Percentiles rank a stretch among this genome's conserved stretches.
Evolutionary conservation across 2,113 vertebrate genomes (phyloP).

Genomic region (Elaphurus davidianus): DNA sequence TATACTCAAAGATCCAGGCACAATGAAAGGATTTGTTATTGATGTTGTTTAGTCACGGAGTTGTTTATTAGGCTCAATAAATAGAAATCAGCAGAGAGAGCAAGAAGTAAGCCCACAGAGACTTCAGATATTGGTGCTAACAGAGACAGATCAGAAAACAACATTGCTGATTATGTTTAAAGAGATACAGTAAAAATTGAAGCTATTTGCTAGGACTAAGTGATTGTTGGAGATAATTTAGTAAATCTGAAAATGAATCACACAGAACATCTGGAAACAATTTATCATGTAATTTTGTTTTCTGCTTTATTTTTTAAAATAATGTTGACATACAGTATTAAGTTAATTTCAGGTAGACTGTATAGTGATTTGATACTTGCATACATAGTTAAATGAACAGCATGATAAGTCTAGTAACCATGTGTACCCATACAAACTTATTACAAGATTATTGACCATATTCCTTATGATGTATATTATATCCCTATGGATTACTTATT

Average conservation of each 20-base stretch:
- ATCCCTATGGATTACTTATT: background rate
- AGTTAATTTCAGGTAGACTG: background rate
- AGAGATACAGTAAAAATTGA: background rate
- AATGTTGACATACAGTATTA: background rate
- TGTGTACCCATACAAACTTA: background rate
- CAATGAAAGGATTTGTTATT: background rate
- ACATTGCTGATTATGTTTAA: background rate
- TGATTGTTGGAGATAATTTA: background rate
- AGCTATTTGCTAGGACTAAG: background rate
- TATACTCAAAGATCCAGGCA: background rate
- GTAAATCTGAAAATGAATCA: background rate
- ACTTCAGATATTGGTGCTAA: background rate
- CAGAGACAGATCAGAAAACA: background rate
- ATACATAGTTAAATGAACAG: background rate
- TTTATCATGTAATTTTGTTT: background rate
- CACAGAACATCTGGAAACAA: background rate
- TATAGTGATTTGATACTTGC: background rate
- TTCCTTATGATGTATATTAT: background rate
- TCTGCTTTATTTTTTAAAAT: background rate
- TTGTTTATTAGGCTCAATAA: background rate
- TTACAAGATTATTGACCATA: background rate
- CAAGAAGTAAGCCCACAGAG: background rate
- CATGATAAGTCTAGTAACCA: background rate
- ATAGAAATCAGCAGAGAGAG: background rate
- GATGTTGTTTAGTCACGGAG: background rate